Evolutionary conservation across 2,888 invertebrate genomes (phyloP), one percentile per base, ranked within the genome.

Genomic region (Cordilura impudica): DNA sequence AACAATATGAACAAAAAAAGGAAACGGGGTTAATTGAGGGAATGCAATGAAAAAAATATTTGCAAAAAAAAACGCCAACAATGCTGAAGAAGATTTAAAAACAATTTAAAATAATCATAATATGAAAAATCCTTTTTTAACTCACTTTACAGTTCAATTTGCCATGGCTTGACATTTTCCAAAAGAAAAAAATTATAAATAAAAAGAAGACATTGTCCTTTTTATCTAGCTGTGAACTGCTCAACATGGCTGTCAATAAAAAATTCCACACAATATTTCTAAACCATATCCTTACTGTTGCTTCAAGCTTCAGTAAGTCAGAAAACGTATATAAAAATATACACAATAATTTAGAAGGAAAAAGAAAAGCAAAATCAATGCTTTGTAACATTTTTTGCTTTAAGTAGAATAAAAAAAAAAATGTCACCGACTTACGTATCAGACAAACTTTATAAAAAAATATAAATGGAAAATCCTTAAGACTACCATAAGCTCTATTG

Each of bases 101-200:
- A 53, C 65, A 72, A 66, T 61, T 67, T 77, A 19, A 72, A 60
- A 66, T 61, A 71, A 47, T 61, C 76, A 51, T 73, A 51, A 53
- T 51, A 45, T 39, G 56, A 58, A 71, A 29, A 35, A 35, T 35
- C 35, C 35, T 35, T 12, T 35, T 35, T 26, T 35, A 35, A 35
- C 26, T 35, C 12, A 12, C 35, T 39, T n/a, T n/a, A 39, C 35
- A 3, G 1, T n/a, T 39, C 1, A 31, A 39, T 39, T 39, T 39
- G 35, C n/a, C 35, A 39, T n/a, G 12, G n/a, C n/a, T 39, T 39
- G n/a, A 39, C n/a, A 39, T 39, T 12, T 0, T n/a, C n/a, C n/a
- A 19, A 12, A 18, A 10, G 16, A 8, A 35, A 19, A 18, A 16
- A n/a, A n/a, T n/a, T n/a, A n/a, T n/a, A n/a, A n/a, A n/a, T n/a